Evolutionary conservation across 2,113 vertebrate genomes (phyloP).

Genomic region (Otis tarda): DNA sequence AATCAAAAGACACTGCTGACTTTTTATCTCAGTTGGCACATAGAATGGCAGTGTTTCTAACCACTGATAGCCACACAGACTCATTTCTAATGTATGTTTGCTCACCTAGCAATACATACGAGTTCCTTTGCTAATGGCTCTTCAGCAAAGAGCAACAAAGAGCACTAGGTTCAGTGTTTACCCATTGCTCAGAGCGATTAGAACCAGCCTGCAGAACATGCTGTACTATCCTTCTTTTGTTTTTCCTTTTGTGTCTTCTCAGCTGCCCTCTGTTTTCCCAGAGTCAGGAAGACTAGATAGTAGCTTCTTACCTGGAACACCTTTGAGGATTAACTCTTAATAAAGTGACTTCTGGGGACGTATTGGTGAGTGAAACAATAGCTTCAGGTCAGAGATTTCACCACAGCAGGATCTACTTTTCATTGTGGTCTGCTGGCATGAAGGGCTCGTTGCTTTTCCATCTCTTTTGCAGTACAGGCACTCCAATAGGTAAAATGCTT

Average conservation of each 20-base stretch:
- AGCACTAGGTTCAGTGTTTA: background rate
- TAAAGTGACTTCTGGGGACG: background rate
- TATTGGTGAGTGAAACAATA: background rate
- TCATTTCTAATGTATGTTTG: slow-evolving; percentile 15
- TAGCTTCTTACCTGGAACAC: background rate
- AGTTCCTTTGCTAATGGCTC: slow-evolving; percentile 30
- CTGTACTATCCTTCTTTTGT: background rate
- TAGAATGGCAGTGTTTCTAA: background rate
- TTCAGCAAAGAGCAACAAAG: slow-evolving; percentile 27
- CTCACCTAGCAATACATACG: background rate
- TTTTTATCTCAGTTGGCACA: background rate
- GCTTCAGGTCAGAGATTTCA: background rate
- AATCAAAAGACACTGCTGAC: background rate
- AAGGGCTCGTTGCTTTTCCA: background rate
- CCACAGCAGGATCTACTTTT: background rate
- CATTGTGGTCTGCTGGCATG: background rate
- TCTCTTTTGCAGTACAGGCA: background rate
- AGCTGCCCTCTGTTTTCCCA: background rate
- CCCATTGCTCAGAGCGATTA: background rate
- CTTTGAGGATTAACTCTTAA: background rate
- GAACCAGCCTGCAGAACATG: background rate
- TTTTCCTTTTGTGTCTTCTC: background rate
- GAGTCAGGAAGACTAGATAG: background rate
- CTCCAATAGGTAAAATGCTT: background rate
- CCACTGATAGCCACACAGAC: background rate